Evolutionary conservation across 2,888 invertebrate species (phyloP), one percentile per base, ranked within the genome.

Genomic region (Nephrocerus scutellatus): DNA sequence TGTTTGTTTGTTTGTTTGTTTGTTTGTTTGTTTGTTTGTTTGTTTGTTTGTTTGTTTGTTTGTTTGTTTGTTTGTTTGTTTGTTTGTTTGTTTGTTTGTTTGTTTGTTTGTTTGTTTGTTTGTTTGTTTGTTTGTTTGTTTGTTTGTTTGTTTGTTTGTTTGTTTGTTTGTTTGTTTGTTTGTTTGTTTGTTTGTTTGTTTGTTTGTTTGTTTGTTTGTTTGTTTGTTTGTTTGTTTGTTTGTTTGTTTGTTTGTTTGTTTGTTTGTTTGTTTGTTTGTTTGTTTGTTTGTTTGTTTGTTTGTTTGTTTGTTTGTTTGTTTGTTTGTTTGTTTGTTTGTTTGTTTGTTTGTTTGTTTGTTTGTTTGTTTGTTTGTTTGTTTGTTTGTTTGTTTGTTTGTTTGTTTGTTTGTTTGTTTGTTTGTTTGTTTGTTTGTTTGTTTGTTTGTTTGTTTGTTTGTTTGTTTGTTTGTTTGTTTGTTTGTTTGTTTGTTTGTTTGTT

Each of bases 1-100:
- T 26, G 28, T 26, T 14, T 26, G 28, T 26, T 14, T 26, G 28
- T 26, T 14, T 26, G 28, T 26, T 14, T 26, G 28, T 26, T 14
- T 26, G 28, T 26, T 14, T 26, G 28, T 26, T 14, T 26, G 28
- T 26, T 14, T 26, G 28, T 26, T 14, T 26, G 28, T 26, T 14
- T 26, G 28, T 26, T 14, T 26, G 28, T 26, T 14, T 26, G 28
- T 26, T 14, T 26, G 28, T 26, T 14, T 26, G 28, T 26, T 14
- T 26, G 28, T 26, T 14, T 26, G 28, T 26, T 14, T 26, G 28
- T 26, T 14, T 26, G 28, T 26, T 14, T 26, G 28, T 26, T 14
- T 26, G 28, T 26, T 14, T 26, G 28, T 26, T 14, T 26, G 28
- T 26, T 14, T 26, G 28, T 26, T 14, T 26, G 28, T 26, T 14